Percentiles rank a stretch among this genome's conserved stretches.
Evolutionary conservation across 1,140 invertebrate genomes (phyloP).

Genomic region (Micrasema minimum): DNA sequence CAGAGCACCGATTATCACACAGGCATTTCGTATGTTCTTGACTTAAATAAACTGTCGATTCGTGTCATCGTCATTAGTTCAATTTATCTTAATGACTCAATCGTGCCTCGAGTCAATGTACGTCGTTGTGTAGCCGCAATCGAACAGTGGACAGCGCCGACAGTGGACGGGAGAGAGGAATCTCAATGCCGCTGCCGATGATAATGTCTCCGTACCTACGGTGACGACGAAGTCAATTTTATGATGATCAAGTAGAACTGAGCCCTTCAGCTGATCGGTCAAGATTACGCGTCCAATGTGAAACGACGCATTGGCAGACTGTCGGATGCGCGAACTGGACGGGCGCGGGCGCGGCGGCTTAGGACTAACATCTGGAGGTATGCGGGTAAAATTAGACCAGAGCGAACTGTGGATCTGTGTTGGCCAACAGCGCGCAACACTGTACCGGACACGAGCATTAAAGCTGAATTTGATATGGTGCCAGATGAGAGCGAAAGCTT

Average conservation of each 20-base stretch:
- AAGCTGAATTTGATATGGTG: slow-evolving; percentile 26
- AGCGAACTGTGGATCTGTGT: not conserved
- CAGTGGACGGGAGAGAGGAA: too few species aligned
- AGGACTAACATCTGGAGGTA: slow-evolving; percentile 18
- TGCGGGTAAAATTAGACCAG: slow-evolving; percentile 27
- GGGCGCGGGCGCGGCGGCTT: not conserved
- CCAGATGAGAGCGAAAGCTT: slow-evolving; percentile 33
- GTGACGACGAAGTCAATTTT: too few species aligned
- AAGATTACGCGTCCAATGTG: slow-evolving; percentile 40
- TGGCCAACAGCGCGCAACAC: not conserved
- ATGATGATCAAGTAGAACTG: too few species aligned
- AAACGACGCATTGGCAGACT: slow-evolving; percentile 32
- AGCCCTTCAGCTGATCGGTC: not conserved
- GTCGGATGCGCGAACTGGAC: slow-evolving; percentile 8
- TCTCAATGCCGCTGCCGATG: too few species aligned
- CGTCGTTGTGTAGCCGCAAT: not conserved
- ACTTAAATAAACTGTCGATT: too few species aligned
- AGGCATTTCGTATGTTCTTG: too few species aligned
- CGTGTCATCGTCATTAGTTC: too few species aligned
- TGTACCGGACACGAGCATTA: slow-evolving; percentile 7
- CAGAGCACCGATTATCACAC: too few species aligned
- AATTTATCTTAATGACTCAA: too few species aligned
- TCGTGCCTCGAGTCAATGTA: too few species aligned
- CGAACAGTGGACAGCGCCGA: not conserved
- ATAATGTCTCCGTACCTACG: too few species aligned